Percentiles rank a stretch among this genome's conserved stretches.
These are phyloP conservation scores for Thermophis baileyi DNA, from an alignment of 2,113 vertebrate genomes.

Conservation along the genomic window DNA sequence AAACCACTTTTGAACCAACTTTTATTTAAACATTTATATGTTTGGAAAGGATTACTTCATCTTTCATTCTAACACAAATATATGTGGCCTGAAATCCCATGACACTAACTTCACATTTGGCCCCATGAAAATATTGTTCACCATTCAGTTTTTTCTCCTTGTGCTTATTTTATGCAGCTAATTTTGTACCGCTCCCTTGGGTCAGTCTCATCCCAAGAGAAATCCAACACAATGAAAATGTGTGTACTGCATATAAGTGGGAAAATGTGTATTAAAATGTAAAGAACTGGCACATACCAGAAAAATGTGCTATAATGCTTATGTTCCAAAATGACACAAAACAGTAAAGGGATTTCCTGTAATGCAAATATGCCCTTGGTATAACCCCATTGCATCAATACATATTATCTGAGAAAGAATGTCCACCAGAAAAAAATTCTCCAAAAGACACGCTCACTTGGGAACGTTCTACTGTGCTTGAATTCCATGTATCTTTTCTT, in stretches of 20 bases:
- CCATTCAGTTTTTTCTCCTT: not conserved
- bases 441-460: not conserved
- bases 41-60: not conserved
- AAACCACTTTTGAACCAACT: not conserved
- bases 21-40: not conserved
- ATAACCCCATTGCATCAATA: conserved; percentile 16
- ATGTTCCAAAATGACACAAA: conserved; percentile 4
- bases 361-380: conserved; percentile 3
- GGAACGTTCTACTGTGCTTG: not conserved
- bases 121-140: not conserved
- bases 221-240: not conserved
- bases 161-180: not conserved
- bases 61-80: not conserved
- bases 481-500: conserved; percentile 5
- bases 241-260: not conserved
- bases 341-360: not conserved
- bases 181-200: not conserved
- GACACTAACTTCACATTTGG: not conserved
- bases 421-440: not conserved
- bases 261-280: not conserved
- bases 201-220: not conserved
- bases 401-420: conserved; percentile 20
- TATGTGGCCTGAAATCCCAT: conserved; percentile 1
- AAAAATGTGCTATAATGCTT: not conserved
- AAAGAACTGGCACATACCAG: not conserved